phyloP scores from a whole-genome alignment of 2,888 invertebrate species.

The Flexamia atlantica region DNA sequence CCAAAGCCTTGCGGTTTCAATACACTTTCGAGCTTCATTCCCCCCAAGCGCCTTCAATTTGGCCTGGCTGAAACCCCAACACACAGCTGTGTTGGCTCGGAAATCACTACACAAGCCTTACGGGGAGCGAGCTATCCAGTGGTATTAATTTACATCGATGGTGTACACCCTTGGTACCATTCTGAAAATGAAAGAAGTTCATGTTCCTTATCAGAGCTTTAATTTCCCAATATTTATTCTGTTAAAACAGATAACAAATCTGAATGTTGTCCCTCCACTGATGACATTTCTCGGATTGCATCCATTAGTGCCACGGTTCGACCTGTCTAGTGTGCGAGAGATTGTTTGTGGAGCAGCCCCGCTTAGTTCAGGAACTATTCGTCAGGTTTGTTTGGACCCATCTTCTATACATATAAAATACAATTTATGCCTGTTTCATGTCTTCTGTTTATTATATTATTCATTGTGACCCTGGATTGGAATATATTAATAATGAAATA shows the following conservation, averaged over 20 bases:
- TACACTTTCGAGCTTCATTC: too few relatives aligned
- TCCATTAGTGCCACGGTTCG: slow-evolving; percentile 74
- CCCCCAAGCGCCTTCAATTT: too few relatives aligned
- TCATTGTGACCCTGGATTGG: too few relatives aligned
- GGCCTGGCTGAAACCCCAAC: too few relatives aligned
- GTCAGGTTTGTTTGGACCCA: slow-evolving; percentile 41
- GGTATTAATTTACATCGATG: not conserved
- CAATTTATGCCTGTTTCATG: too few relatives aligned
- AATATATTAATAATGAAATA: too few relatives aligned
- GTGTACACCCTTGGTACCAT: not conserved
- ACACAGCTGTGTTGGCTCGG: too few relatives aligned
- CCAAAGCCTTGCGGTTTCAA: too few relatives aligned
- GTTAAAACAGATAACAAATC: slow-evolving; percentile 72
- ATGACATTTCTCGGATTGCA: slow-evolving; percentile 83
- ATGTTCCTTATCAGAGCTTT: not conserved
- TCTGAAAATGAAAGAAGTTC: not conserved
- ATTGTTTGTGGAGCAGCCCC: slow-evolving; percentile 76
- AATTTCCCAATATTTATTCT: not conserved
- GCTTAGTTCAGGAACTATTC: slow-evolving; percentile 71
- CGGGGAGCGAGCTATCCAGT: too few relatives aligned
- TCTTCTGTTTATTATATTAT: too few relatives aligned
- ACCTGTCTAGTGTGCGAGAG: slow-evolving; percentile 74
- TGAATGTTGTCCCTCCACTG: slow-evolving; percentile 88
- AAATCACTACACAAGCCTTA: too few relatives aligned
- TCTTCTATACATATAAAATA: too few relatives aligned